A percentile compares a stretch with the other conserved stretches of the same genome.
phyloP scores from a whole-genome alignment of 2,797 vertebrate species.

The Sebastes hubbsi region DNA sequence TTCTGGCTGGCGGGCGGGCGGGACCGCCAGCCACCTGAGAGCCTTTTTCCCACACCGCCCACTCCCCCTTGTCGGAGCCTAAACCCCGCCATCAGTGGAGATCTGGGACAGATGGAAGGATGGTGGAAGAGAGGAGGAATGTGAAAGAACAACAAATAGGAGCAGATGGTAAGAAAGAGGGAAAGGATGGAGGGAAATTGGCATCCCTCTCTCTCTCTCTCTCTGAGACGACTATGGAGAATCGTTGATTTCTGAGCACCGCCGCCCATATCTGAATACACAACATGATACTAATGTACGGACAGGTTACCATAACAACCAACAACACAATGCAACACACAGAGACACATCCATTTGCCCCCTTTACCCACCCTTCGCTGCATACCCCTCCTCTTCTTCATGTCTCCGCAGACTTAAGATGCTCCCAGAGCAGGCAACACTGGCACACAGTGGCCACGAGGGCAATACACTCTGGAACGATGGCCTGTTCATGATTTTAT shows the following conservation, averaged over 20 bases:
- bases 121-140: slow-evolving; percentile 36
- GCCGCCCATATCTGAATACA: slow-evolving; percentile 54
- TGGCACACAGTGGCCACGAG: slow-evolving; percentile 64
- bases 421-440: slow-evolving; percentile 54
- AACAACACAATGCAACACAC: slow-evolving; percentile 34
- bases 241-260: slow-evolving; percentile 55
- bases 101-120: slow-evolving; percentile 66
- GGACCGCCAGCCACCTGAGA: slow-evolving; percentile 70
- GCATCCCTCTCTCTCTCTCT: slow-evolving; percentile 20
- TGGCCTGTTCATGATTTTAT: slow-evolving; percentile 5
- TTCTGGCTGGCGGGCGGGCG: slow-evolving; percentile 61
- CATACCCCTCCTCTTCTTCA: slow-evolving; percentile 1
- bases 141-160: slow-evolving; percentile 47
- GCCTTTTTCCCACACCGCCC: slow-evolving; percentile 67
- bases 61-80: slow-evolving; percentile 48
- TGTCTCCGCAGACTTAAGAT: slow-evolving; percentile 1
- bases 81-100: slow-evolving; percentile 49
- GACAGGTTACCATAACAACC: slow-evolving; percentile 58
- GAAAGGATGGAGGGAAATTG: slow-evolving; percentile 18
- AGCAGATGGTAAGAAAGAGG: slow-evolving; percentile 56
- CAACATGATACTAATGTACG: slow-evolving; percentile 45
- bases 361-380: slow-evolving; percentile 6
- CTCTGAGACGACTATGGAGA: slow-evolving; percentile 32
- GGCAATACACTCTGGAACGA: slow-evolving; percentile 33
- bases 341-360: slow-evolving; percentile 40